phyloP scores from a whole-genome alignment of 2,888 invertebrate species.

The Pemphredon lugubris region DNA sequence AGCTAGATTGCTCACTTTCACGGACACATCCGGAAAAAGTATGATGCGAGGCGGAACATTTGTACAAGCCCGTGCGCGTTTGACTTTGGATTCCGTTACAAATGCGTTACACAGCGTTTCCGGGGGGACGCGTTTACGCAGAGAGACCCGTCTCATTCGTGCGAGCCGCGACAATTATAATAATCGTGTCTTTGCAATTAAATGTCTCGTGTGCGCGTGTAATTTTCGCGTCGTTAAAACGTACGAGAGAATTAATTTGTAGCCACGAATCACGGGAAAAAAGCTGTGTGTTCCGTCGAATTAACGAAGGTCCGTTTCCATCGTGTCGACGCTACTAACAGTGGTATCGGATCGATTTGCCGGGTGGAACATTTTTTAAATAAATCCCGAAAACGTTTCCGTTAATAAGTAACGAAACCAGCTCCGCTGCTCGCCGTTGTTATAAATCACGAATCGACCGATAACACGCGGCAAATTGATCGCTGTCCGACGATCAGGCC shows the following conservation, averaged over 20 bases:
- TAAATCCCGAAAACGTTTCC: not conserved
- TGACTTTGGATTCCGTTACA: slow-evolving; percentile 47
- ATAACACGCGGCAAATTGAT: slow-evolving; percentile 19
- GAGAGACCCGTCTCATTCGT: slow-evolving; percentile 29
- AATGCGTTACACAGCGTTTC: slow-evolving; percentile 48
- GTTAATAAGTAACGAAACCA: slow-evolving; percentile 2
- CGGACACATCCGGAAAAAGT: slow-evolving; percentile 36
- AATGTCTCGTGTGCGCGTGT: slow-evolving; percentile 50
- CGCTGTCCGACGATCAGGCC: not conserved
- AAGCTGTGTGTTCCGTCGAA: slow-evolving; percentile 26
- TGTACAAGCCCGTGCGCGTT: slow-evolving; percentile 34
- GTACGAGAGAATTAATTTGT: slow-evolving; percentile 49
- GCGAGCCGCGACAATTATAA: slow-evolving; percentile 53
- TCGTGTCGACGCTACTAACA: slow-evolving; percentile 17
- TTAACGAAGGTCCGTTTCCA: slow-evolving; percentile 25
- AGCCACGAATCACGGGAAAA: slow-evolving; percentile 45
- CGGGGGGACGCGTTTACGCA: slow-evolving; percentile 31
- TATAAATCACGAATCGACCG: not conserved
- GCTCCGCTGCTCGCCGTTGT: not conserved
- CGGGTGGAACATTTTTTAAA: not conserved
- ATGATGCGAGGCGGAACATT: slow-evolving; percentile 51
- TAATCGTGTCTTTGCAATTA: slow-evolving; percentile 53
- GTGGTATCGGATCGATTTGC: not conserved
- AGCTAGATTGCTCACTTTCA: slow-evolving; percentile 8
- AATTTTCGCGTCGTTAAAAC: slow-evolving; percentile 58